These are phyloP conservation scores for Habropoda laboriosa DNA, from an alignment of 1,140 invertebrate genomes.

Conservation along the genomic window DNA sequence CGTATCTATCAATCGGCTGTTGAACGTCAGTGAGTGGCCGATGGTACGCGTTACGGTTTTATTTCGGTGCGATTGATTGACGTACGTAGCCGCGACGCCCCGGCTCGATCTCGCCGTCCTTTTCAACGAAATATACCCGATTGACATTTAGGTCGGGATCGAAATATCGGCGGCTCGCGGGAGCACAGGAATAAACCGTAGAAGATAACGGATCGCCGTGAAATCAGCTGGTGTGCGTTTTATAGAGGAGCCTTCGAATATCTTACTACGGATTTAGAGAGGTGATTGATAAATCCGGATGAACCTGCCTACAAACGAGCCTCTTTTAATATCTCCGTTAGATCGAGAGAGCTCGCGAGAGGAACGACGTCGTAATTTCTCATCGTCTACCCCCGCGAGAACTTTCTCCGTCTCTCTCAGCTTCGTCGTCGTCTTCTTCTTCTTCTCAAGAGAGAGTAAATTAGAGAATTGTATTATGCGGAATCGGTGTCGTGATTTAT, in stretches of 20 bases:
- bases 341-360: not conserved
- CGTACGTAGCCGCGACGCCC: constrained; percentile 37
- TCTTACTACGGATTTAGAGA: constrained; percentile 32
- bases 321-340: constrained; percentile 19
- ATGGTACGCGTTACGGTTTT: constrained; percentile 42
- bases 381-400: not conserved
- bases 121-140: constrained; percentile 45
- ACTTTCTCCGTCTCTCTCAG: not conserved
- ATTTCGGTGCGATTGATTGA: constrained; percentile 57
- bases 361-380: constrained; percentile 14
- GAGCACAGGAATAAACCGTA: constrained; percentile 37
- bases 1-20: constrained; percentile 36
- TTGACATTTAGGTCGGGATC: constrained; percentile 53
- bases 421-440: too few relatives aligned
- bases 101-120: constrained; percentile 32
- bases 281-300: constrained; percentile 40
- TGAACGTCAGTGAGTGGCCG: constrained; percentile 1
- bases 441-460: not conserved
- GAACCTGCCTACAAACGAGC: not conserved
- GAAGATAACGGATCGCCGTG: constrained; percentile 33
- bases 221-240: constrained; percentile 43
- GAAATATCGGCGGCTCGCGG: constrained; percentile 33
- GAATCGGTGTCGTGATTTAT: constrained; percentile 16
- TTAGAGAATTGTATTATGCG: constrained; percentile 26
- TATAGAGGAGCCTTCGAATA: not conserved